phyloP scores from a whole-genome alignment of 1,140 invertebrate species.

The Trachymyrmex septentrionalis region DNA sequence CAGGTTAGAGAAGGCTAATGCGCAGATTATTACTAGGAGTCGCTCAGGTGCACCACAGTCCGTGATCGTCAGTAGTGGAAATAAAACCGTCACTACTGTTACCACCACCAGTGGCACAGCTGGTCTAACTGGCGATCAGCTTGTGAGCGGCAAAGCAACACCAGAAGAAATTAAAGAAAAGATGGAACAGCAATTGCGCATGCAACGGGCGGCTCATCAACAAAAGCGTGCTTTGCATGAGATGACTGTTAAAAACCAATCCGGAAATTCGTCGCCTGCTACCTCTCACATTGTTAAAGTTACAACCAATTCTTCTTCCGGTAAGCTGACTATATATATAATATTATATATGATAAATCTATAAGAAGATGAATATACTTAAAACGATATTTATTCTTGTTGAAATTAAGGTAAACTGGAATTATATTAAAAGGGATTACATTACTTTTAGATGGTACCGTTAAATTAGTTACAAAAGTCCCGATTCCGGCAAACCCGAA shows the following conservation, averaged over 20 bases:
- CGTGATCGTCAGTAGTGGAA: constrained; percentile 71
- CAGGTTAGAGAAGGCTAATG: constrained; percentile 89
- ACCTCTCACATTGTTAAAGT: constrained; percentile 87
- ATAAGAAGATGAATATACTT: not conserved
- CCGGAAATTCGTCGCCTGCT: constrained; percentile 78
- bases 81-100: constrained; percentile 61
- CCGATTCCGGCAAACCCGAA: constrained; percentile 87
- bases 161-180: constrained; percentile 96
- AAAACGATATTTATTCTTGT: not conserved
- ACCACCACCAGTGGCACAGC: constrained; percentile 60
- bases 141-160: constrained; percentile 88
- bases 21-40: constrained; percentile 91
- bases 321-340: constrained; percentile 71
- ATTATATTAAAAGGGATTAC: constrained; percentile 6
- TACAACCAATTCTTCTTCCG: constrained; percentile 86
- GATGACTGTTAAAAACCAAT: constrained; percentile 85
- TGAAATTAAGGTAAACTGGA: not conserved
- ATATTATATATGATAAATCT: not conserved
- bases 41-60: constrained; percentile 89
- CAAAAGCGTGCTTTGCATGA: constrained; percentile 91
- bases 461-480: constrained; percentile 89
- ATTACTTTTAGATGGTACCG: constrained; percentile 85
- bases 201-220: constrained; percentile 95
- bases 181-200: constrained; percentile 95
- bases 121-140: constrained; percentile 78